Evolutionary conservation across 64 coral and sea anemone genomes (phyloP).

Genomic region (Orbicella faveolata): DNA sequence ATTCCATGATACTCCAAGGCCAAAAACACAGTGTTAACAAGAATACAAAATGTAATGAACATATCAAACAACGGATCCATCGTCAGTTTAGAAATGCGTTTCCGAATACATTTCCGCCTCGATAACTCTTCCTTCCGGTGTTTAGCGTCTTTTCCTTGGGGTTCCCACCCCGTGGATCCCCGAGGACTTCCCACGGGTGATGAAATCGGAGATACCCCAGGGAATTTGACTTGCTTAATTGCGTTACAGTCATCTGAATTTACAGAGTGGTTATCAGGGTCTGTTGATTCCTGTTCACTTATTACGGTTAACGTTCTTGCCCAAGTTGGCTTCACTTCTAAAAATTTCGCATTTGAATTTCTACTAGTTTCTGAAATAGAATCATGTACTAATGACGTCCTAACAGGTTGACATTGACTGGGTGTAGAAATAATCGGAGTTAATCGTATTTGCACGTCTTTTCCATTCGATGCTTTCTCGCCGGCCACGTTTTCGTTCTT

Average conservation of each 20-base stretch:
- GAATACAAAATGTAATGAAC: constrained; percentile 74
- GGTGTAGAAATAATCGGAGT: background rate
- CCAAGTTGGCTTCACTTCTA: constrained; percentile 18
- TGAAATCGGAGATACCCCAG: constrained; percentile 1
- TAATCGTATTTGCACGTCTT: background rate
- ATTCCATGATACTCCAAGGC: constrained; percentile 89
- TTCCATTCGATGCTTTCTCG: background rate
- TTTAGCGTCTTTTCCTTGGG: background rate
- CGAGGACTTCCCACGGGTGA: constrained; percentile 3
- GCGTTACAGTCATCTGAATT: constrained; percentile 31
- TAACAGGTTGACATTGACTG: background rate
- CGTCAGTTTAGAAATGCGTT: constrained; percentile 42
- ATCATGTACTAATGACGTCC: background rate
- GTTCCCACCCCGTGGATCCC: constrained; percentile 1
- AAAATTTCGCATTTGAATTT: background rate
- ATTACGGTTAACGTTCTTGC: constrained; percentile 49
- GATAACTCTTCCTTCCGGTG: constrained; percentile 21
- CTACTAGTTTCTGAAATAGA: constrained; percentile 1
- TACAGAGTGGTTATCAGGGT: constrained; percentile 38
- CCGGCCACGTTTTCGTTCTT: background rate
- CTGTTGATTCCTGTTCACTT: constrained; percentile 49
- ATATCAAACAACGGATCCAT: constrained; percentile 75
- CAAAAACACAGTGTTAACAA: constrained; percentile 82
- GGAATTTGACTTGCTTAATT: constrained; percentile 9
- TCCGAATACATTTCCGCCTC: constrained; percentile 19